These are phyloP conservation scores for Crossocerus cetratus DNA, from an alignment of 2,888 invertebrate genomes.

Conservation along the genomic window DNA sequence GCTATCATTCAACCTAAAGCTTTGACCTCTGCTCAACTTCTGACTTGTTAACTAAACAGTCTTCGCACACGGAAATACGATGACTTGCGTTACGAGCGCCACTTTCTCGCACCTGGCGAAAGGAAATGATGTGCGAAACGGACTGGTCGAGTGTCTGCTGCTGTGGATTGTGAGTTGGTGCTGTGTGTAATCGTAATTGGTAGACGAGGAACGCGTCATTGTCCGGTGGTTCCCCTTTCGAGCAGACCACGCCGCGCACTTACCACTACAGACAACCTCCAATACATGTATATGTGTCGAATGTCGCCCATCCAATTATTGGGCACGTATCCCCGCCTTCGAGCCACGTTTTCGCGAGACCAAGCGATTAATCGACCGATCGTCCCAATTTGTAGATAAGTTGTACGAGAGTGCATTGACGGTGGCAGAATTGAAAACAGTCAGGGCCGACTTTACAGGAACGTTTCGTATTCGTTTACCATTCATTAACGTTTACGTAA, in stretches of 20 bases:
- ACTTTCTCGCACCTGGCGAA: not conserved
- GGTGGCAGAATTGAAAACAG: no score
- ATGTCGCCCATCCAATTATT: slow-evolving; percentile 15
- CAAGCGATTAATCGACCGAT: slow-evolving; percentile 2
- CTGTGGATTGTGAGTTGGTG: not conserved
- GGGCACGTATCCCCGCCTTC: slow-evolving; percentile 11
- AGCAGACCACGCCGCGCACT: no score
- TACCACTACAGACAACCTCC: not conserved
- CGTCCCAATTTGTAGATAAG: not conserved
- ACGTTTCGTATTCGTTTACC: no score
- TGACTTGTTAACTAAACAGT: no score
- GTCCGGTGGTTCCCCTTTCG: slow-evolving; percentile 41
- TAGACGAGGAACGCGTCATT: slow-evolving; percentile 36
- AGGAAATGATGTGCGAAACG: not conserved
- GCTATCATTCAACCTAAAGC: no score
- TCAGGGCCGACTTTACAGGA: no score
- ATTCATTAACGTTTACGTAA: no score
- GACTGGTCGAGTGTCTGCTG: not conserved
- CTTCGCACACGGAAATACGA: no score
- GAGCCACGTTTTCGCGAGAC: not conserved
- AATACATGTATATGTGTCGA: slow-evolving; percentile 14
- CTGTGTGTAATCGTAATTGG: slow-evolving; percentile 38
- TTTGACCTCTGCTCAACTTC: no score
- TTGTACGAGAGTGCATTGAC: no score
- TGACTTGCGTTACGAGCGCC: no score